Evolutionary conservation across 2,797 vertebrate species (phyloP), one percentile per base, ranked within the genome.

Genomic region (Gadopsis bispinosus): DNA sequence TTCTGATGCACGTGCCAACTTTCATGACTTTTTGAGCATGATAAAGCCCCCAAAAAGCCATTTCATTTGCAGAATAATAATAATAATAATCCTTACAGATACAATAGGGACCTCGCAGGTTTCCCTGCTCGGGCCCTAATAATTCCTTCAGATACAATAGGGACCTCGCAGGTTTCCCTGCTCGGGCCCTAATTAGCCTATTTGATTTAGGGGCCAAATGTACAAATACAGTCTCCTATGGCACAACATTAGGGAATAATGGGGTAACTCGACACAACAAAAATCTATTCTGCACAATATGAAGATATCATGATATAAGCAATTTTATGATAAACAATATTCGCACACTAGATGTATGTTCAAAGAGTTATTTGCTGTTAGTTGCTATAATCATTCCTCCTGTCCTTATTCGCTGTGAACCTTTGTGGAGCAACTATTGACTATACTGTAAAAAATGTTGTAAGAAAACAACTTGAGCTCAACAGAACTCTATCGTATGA

Each of bases 401-500:
- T 19, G 7, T 35, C 7, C 29, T 8, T 35, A 58, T 17, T 58
- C 9, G 31, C 55, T 19, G 37, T 59, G 9, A 37, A 37, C 3
- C 53, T 7, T 45, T 55, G 12, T 2, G 31, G 4, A 29, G 26
- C 26, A 5, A 55, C 13, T 6, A 31, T 9, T 33, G 12, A 55
- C 13, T 6, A 31, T 9, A 56, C 54, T 19, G 29, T 5, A 35
- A 58, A 58, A 58, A 29, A 7, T 26, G 26, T 26, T 26, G 17
- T 19, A 69, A 62, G 69, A 58, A 69, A 71, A 59, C 51, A 16
- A 58, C 10, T 51, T 56, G 11, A 65, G 48, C 2, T 39, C 59
- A 65, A 39, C 20, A 58, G 26, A 73, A 22, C 35, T 55, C 7
- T n/a, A 39, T 29, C 3, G 1, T n/a, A 11, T 8, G 29, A n/a